These are phyloP conservation scores for Pipra filicauda DNA, from an alignment of 2,113 vertebrate genomes.

Conservation along the genomic window DNA sequence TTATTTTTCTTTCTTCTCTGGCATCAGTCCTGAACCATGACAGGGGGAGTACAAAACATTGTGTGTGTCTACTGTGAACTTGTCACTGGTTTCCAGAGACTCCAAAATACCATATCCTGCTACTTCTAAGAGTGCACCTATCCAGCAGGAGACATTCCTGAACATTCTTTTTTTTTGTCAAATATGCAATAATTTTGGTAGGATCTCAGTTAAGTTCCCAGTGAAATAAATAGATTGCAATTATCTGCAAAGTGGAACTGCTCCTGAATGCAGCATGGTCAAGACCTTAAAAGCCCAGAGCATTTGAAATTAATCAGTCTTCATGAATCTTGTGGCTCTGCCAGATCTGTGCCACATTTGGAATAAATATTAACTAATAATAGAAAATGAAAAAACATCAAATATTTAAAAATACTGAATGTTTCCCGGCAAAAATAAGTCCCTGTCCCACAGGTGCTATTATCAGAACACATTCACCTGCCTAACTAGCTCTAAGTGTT, in stretches of 20 bases:
- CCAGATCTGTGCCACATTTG: not conserved
- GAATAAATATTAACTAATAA: not conserved
- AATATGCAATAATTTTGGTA: not conserved
- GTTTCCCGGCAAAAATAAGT: not conserved
- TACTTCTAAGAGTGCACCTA: not conserved
- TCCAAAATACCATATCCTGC: not conserved
- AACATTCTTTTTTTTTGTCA: not conserved
- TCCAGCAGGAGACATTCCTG: not conserved
- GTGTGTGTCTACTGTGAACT: not conserved
- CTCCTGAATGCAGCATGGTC: not conserved
- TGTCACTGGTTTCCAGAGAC: not conserved
- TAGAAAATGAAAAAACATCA: not conserved
- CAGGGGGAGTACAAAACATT: not conserved
- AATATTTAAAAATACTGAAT: not conserved
- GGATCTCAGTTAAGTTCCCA: not conserved
- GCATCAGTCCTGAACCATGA: not conserved
- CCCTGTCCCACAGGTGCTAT: not conserved
- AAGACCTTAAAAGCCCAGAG: not conserved
- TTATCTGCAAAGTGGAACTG: not conserved
- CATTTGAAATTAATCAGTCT: not conserved
- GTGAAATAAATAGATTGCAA: not conserved
- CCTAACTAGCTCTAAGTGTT: not conserved
- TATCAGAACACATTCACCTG: not conserved
- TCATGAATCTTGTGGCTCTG: not conserved
- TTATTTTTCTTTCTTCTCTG: not conserved